Evolutionary conservation across 2,888 invertebrate species (phyloP), one percentile per base, ranked within the genome.

Genomic region (Vandiemenella viatica): DNA sequence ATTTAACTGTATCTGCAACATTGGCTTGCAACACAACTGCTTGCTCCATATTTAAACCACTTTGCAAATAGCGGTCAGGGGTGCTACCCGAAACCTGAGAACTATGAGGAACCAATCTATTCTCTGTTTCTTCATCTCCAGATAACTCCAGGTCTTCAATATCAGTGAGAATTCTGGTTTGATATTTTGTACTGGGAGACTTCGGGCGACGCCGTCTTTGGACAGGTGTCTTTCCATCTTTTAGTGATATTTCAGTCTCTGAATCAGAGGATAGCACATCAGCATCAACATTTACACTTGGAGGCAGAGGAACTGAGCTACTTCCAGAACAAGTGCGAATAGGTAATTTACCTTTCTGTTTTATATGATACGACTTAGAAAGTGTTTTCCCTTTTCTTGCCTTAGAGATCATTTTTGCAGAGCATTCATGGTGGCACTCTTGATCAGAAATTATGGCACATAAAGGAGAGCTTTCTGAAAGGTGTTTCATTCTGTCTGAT

Each of bases 241-340:
- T 45, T 5, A 20, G 21, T n/a, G 26, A 13, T 1, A 45, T 18
- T 45, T 15, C 32, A 17, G 13, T 37, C 32, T 65, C 65, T 19
- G 61, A 60, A 47, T 68, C 68, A 15, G 67, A 64, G 37, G 60
- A 56, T 23, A 68, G 53, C 7, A 63, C 55, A 58, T 68, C 68
- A 37, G 63, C 58, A 55, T 69, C 68, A 16, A n/a, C n/a, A n/a
- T 32, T 3, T 10, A 13, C 32, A 32, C n/a, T 10, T 4, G n/a
- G 32, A 32, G 32, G n/a, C n/a, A n/a, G n/a, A n/a, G 32, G 3
- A 10, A 32, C 3, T 32, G 32, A 32, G 5, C 4, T 10, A 32
- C 32, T 32, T 13, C 10, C 32, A 32, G 32, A 32, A 3, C 13
- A 32, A 32, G n/a, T n/a, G n/a, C n/a, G n/a, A n/a, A n/a, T n/a